Conservation (phyloP, 2,113 vertebrate species). For the Prionailurus bengalensis region DNA sequence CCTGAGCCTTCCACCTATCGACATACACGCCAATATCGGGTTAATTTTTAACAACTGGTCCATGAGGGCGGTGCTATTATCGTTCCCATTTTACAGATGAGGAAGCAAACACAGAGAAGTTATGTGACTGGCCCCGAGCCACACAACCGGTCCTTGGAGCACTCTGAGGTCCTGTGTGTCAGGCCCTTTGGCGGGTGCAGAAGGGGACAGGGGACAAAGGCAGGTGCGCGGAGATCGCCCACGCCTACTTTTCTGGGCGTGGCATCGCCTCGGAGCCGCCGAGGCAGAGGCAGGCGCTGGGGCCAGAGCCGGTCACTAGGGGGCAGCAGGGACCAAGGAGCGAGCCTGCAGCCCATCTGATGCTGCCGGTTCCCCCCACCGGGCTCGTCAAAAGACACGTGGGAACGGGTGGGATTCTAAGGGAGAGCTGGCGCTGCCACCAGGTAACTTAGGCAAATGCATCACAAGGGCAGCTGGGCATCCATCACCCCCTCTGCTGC, state of each 20-base stretch:
- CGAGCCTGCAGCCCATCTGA: not conserved
- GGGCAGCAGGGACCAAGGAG: constrained; percentile 60
- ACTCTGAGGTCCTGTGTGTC: not conserved
- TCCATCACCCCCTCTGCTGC: not conserved
- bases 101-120: not conserved
- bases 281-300: not conserved
- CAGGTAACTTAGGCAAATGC: not conserved
- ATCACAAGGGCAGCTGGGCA: not conserved
- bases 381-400: rapidly evolving
- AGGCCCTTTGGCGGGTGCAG: not conserved
- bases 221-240: rapidly evolving
- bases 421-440: rapidly evolving
- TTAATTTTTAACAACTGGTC: not conserved
- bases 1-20: rapidly evolving
- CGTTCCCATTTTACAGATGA: not conserved
- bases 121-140: rapidly evolving
- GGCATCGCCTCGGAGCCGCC: rapidly evolving
- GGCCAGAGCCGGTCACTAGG: constrained; percentile 14
- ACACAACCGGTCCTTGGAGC: not conserved
- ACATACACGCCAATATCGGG: no score
- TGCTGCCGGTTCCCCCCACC: rapidly evolving
- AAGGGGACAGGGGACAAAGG: not conserved
- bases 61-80: rapidly evolving
- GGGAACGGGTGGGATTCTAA: not conserved
- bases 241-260: not conserved